Base-by-base conservation (phyloP, 2,888 invertebrate genomes). In the Drosophila paramelanica region DNA sequence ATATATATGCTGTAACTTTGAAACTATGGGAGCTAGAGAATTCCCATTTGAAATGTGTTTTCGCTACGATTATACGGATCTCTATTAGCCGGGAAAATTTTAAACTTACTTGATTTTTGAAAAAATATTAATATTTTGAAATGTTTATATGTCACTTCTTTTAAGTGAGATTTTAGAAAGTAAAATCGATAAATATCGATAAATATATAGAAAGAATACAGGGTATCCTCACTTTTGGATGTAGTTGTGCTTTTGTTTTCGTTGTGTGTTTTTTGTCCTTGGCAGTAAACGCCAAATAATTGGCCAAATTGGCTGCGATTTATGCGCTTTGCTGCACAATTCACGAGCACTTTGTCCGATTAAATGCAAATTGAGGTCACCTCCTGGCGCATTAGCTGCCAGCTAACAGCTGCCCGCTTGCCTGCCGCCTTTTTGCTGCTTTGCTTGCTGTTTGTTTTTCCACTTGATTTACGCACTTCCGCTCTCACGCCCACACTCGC, bases 401-500 rank as follows among this genome's bases (percentile, higher is more conserved):
- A 31, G 11, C 8, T 31, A 41, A 13, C 36, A 36, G 39, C 17
- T 38, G 51, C 14, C 14, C 6, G n/a, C 13, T 5, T 38, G 38
- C 38, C 38, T 3, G 27, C 42, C 41, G 33, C 33, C 43, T 38
- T 38, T 62, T 14, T 51, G 10, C 49, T 46, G 10, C 49, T 49
- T 5, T 36, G 53, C 52, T 5, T 36, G 53, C 52, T 47, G 62
- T 27, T 71, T 71, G 65, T 52, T 59, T 47, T 65, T 64, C 55
- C 59, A 70, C 62, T 77, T 68, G 62, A 86, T 81, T 83, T 86
- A 82, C 77, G 83, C 83, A 83, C 70, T 86, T 86, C 72, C 76
- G 76, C 51, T 53, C 68, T 58, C 69, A 74, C 53, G 69, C 45
- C 36, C 47, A 38, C 49, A 31, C 38, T n/a, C 23, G 11, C 50